A percentile compares a stretch with the other conserved stretches of the same genome.
Conservation (phyloP, 2,888 invertebrate species). For the Catocala fraxini region DNA sequence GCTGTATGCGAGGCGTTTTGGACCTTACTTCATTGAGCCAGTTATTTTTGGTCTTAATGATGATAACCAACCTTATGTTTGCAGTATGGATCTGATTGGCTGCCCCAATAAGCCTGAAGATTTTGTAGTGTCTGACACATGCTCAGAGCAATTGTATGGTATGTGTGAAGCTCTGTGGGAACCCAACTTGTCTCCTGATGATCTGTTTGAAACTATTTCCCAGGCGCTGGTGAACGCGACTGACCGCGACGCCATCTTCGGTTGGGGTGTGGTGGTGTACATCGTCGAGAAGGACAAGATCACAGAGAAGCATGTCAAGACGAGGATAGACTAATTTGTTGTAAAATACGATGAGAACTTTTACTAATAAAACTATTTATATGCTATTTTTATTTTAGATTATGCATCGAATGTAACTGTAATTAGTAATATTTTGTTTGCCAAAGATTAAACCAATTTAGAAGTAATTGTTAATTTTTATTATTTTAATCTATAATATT, state of each 20-base stretch:
- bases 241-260: slow-evolving; percentile 98
- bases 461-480: too few relatives aligned
- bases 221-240: slow-evolving; percentile 97
- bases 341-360: slow-evolving; percentile 49
- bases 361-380: slow-evolving; percentile 66
- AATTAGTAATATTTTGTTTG: too few relatives aligned
- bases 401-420: too few relatives aligned
- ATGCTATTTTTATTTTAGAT: too few relatives aligned
- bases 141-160: slow-evolving; percentile 95
- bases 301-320: slow-evolving; percentile 95
- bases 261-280: slow-evolving; percentile 99
- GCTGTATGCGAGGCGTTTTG: slow-evolving; percentile 98
- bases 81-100: slow-evolving; percentile 96
- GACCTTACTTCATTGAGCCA: slow-evolving; percentile 99
- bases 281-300: slow-evolving; percentile 98
- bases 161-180: slow-evolving; percentile 99
- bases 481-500: too few relatives aligned
- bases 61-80: slow-evolving; percentile 95
- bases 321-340: slow-evolving; percentile 95
- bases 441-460: too few relatives aligned
- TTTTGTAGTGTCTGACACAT: slow-evolving; percentile 99
- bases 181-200: slow-evolving; percentile 95
- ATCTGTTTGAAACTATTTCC: slow-evolving; percentile 98
- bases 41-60: slow-evolving; percentile 97
- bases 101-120: slow-evolving; percentile 96